Base-by-base conservation (phyloP, 2,888 invertebrate genomes). In the Chironomus riparius region DNA sequence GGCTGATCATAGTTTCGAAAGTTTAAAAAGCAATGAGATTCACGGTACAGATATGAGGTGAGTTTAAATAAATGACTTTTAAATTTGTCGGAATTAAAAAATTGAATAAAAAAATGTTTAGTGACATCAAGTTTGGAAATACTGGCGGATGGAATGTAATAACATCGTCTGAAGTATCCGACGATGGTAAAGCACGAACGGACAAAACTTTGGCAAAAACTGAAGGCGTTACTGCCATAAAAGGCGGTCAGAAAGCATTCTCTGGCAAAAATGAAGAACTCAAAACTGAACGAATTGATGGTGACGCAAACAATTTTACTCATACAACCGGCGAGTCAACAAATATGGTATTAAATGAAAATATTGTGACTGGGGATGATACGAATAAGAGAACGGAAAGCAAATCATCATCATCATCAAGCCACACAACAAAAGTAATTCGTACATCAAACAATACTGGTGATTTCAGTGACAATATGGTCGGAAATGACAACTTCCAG, bases 1-100 rank as follows among this genome's bases (percentile, higher is more conserved):
- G 13, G 86, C 92, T 80, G 87, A 87, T 74, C 92, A 92, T 84
- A 91, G 89, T 82, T 92, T 92, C 85, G 87, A 91, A 82, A 89
- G 90, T 78, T 86, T 92, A 83, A 92, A 92, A 85, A 88, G 88
- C 80, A 92, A 92, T 85, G 92, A 92, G 85, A 89, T 92, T 78
- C 87, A 92, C 77, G 92, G 92, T 82, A 91, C 92, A 21, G 89
- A 89, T 83, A 91, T 90, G 76, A 87, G 88, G 83, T 90, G 90
- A 81, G 69, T 28, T 15, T 70, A 5, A 56, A 56, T 18, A 2
- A 4, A 56, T 56, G 7, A 15, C 18, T 47, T 12, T 65, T 69
- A 13, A 28, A 7, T 3, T 12, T 28, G 38, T 69, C 4, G 5
- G 38, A 38, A n/a, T n/a, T n/a, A 24, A 3, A 24, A 22, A 22